Percentiles rank a stretch among this genome's conserved stretches.
Evolutionary conservation across 2,113 vertebrate species (phyloP).

Genomic region (Nesogale talazaci): DNA sequence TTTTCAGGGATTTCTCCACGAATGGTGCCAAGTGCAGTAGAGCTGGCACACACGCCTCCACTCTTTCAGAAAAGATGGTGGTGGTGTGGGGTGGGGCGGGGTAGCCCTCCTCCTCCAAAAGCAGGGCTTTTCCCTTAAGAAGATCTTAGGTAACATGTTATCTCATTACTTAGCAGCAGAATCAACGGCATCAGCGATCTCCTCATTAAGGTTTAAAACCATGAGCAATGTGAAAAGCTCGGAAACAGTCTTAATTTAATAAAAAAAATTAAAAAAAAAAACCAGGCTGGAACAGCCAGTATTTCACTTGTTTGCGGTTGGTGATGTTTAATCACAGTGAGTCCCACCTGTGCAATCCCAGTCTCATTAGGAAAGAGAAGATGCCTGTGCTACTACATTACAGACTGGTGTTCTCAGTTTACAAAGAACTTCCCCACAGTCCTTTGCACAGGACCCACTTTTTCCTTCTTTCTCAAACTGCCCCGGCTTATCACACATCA

Average conservation of each 20-base stretch:
- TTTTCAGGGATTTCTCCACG: not conserved
- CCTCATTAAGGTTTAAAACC: not conserved
- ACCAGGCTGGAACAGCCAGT: not conserved
- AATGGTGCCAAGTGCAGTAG: not conserved
- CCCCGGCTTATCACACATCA: constrained; percentile 50
- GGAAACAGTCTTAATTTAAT: not conserved
- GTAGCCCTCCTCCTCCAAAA: not conserved
- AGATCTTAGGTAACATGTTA: not conserved
- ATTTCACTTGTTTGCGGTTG: not conserved
- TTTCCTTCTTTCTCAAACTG: not conserved
- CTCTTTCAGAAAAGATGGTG: not conserved
- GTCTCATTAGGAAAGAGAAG: constrained; percentile 33
- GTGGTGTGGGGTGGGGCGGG: not conserved
- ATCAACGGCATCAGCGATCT: not conserved
- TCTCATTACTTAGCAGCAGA: not conserved
- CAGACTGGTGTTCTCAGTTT: not conserved
- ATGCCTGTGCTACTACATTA: not conserved
- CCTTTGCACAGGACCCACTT: not conserved
- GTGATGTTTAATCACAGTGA: constrained; percentile 64
- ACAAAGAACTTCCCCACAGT: not conserved
- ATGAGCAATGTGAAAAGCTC: not conserved
- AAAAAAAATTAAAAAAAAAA: too few relatives aligned
- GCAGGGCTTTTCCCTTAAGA: not conserved
- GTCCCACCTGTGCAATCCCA: constrained; percentile 17
- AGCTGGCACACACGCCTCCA: not conserved